Evolutionary conservation across 2,797 vertebrate species (phyloP).

Genomic region (Clarias fuscus): DNA sequence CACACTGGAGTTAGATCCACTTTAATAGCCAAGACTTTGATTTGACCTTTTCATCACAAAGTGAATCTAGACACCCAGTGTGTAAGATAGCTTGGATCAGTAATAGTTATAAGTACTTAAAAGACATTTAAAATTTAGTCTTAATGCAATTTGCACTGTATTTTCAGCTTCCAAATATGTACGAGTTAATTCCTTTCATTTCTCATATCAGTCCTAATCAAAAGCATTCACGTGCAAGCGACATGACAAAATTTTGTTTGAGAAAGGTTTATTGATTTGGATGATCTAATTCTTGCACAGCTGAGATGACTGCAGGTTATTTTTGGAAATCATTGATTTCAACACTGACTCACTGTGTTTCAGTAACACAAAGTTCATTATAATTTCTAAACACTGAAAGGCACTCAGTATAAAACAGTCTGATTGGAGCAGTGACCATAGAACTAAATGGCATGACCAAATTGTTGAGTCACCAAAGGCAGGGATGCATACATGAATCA

Average conservation of each 20-base stretch:
- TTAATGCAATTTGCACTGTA: too few relatives aligned
- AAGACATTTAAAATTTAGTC: neutral
- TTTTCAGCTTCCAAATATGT: neutral
- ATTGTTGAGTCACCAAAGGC: neutral
- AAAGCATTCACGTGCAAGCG: neutral
- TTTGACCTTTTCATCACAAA: neutral
- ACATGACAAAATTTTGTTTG: neutral
- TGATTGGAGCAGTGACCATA: neutral
- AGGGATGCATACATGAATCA: too few relatives aligned
- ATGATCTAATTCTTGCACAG: conserved; percentile 20
- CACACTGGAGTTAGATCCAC: conserved; percentile 17
- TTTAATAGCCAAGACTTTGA: conserved; percentile 27
- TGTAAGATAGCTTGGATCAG: too few relatives aligned
- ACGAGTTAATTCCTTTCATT: neutral
- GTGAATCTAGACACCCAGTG: neutral
- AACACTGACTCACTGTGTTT: conserved; percentile 25
- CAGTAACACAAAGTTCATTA: neutral
- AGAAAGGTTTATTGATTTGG: conserved; percentile 27
- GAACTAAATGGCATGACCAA: neutral
- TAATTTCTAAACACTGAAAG: neutral
- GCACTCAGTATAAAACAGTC: neutral
- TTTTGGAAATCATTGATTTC: conserved; percentile 36
- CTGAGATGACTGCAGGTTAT: neutral
- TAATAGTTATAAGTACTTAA: neutral
- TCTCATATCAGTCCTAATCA: neutral